Evolutionary conservation across 1,140 invertebrate genomes (phyloP), one percentile per base, ranked within the genome.

Genomic region (Metopolophium dirhodum): DNA sequence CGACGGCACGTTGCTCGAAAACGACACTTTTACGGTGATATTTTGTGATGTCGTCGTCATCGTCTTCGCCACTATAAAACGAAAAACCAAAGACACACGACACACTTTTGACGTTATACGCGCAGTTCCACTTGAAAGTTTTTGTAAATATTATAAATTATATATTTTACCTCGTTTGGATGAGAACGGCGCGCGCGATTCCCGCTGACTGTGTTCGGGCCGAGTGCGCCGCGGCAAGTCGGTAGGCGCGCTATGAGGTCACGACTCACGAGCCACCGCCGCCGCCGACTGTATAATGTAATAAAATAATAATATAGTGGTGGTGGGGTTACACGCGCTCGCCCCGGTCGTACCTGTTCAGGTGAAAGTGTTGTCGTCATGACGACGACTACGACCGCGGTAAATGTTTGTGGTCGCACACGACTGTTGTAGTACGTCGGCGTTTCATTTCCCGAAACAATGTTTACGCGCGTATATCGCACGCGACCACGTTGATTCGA

Each of bases 361-460:
- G 88, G 88, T 89, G 88, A 89, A 89, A 89, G 88, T 57, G 51
- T 37, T 49, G 87, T 89, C 35, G 88, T 49, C 88, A 57, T 89
- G 49, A 23, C 88, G 51, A 89, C 88, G 41, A 41, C 83, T 9
- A 11, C 37, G 41, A 41, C 83, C 37, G 23, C 37, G 37, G 9
- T 45, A 30, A 26, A 85, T 41, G 37, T 41, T 41, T 85, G 41
- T 85, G 35, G 41, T 85, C 45, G 86, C 26, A 23, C 47, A 30
- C 30, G 30, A n/a, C 86, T 30, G 45, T 47, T 8, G 23, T 30
- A 7, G 35, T 86, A 37, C 37, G 37, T 83, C 35, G 20, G 77
- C 22, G 82, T 83, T 35, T 83, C 9, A 37, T 83, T 83, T 37
- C 77, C n/a, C 30, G 4, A n/a, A n/a, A 77, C 61, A 18, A 77